phyloP scores from a whole-genome alignment of 2,797 vertebrate genomes.

The Lycodopsis pacificus region DNA sequence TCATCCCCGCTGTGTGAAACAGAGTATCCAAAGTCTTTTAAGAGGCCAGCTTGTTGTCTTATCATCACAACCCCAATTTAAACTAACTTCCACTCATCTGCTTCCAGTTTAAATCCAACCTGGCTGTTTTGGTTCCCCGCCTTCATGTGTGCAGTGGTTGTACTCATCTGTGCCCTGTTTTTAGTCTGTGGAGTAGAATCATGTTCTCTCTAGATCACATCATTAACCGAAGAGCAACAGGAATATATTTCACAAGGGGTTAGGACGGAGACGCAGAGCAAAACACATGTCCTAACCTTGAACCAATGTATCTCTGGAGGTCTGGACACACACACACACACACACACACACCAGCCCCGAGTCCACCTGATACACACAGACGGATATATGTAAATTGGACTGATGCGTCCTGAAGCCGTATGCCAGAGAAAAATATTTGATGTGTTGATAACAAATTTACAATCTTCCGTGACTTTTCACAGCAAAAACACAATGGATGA shows the following conservation, averaged over 20 bases:
- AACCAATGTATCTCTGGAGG: constrained; percentile 46
- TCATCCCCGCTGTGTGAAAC: constrained; percentile 6
- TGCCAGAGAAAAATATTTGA: constrained; percentile 2
- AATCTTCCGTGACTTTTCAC: neutral
- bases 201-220: neutral
- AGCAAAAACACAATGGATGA: neutral
- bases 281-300: constrained; percentile 64
- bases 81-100: neutral
- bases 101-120: neutral
- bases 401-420: constrained; percentile 25
- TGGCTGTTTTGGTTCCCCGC: neutral
- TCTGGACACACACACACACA: constrained; percentile 20
- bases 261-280: neutral
- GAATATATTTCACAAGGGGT: constrained; percentile 32
- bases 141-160: neutral
- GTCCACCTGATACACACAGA: constrained; percentile 25
- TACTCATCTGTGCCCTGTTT: neutral
- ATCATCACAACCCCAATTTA: constrained; percentile 1
- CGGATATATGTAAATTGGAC: constrained; percentile 19
- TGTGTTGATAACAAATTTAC: constrained; percentile 7
- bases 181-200: neutral
- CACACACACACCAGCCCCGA: neutral
- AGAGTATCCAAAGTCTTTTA: neutral
- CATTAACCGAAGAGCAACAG: neutral
- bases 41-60: neutral